Evolutionary conservation across 2,113 vertebrate species (phyloP).

Genomic region (Puntigrus tetrazona): DNA sequence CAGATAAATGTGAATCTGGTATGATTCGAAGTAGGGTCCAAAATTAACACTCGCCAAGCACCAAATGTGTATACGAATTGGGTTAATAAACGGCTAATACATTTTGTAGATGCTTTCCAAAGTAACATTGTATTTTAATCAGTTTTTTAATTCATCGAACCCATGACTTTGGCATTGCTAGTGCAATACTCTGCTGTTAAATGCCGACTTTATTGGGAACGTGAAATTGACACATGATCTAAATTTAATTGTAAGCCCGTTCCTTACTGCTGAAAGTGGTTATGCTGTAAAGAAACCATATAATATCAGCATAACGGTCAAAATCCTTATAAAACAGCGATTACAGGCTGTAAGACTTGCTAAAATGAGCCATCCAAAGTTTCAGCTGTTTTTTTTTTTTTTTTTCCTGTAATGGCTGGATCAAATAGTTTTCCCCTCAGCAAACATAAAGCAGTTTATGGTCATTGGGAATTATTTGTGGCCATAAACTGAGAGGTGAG

Average conservation of each 20-base stretch:
- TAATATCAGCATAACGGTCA: too few species aligned
- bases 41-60: not conserved
- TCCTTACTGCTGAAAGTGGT: not conserved
- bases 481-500: not conserved
- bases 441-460: not conserved
- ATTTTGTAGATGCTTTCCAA: not conserved
- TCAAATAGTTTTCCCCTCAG: not conserved
- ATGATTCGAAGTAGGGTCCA: not conserved
- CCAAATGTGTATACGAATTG: not conserved
- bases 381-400: too few species aligned
- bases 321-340: too few species aligned
- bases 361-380: not conserved
- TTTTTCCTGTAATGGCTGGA: not conserved
- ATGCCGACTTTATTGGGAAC: not conserved
- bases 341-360: too few species aligned
- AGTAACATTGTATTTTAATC: not conserved
- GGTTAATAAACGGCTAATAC: not conserved
- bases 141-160: too few species aligned
- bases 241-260: not conserved
- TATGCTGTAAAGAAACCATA: not conserved
- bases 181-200: not conserved
- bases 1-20: conserved; percentile 17
- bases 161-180: not conserved
- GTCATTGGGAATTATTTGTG: not conserved
- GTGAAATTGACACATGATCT: not conserved